Evolutionary conservation across 2,888 invertebrate genomes (phyloP), one percentile per base, ranked within the genome.

Genomic region (Lithodes maja): DNA sequence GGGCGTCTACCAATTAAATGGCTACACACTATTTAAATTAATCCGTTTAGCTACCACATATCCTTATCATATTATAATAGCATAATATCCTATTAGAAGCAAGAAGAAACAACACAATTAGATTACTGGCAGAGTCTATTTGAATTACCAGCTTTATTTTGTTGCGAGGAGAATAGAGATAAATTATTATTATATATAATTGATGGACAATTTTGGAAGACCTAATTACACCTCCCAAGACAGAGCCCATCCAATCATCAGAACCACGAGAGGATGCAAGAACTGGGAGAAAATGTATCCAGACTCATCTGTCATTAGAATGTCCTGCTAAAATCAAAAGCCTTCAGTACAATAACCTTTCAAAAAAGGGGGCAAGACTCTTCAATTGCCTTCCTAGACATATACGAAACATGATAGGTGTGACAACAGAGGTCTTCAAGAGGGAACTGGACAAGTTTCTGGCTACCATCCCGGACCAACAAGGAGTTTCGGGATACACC

Each of bases 391-490:
- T 61, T 61, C 61, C 61, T 61, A 12, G 7, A 61, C 61, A 7
- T 61, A 61, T 33, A 33, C 33, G 33, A 33, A 33, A 33, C 33
- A 33, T 61, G 0, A 61, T 12, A 61, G 61, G 61, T 61, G 61
- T 61, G 61, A 61, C 61, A 61, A 61, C 61, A 61, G 61, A 61
- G 61, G 61, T 61, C 5, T 7, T 61, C 61, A 12, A 61, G 61
- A 61, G 12, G 61, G 61, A 61, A 61, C 61, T 61, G 12, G 61
- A 61, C 61, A 61, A 61, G 61, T 61, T 61, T 61, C 12, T 61
- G 61, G 61, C 61, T 61, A 61, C 61, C 61, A 61, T 61, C 61
- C 61, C 61, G 61, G 61, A 61, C 61, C 61, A 61, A 61, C 61
- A 5, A 61, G 61, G 61, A 61, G 61, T 61, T 61, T 12, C 12